Evolutionary conservation across 2,888 invertebrate genomes (phyloP).

Genomic region (Tachina grossa): DNA sequence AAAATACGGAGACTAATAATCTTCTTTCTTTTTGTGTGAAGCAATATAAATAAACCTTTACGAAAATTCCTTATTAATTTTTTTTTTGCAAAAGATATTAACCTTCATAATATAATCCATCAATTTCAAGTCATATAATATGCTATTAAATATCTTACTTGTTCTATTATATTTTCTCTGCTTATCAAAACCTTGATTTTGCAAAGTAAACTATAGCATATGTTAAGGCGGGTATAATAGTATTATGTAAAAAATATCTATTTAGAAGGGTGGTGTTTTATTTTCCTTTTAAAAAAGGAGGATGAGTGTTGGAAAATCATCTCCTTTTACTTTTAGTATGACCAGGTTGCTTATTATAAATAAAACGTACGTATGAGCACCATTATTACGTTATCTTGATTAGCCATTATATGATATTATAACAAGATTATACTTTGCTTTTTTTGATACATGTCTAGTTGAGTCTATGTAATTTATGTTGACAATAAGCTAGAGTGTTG

Average conservation of each 20-base stretch:
- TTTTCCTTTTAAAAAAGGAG: background rate
- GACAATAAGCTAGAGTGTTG: too few species aligned
- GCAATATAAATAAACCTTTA: background rate
- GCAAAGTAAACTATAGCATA: slow-evolving; percentile 10
- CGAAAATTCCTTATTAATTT: slow-evolving; percentile 17
- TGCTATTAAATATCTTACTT: slow-evolving; percentile 13
- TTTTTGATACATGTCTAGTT: background rate
- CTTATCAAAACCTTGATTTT: background rate
- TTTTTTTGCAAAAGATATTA: slow-evolving; percentile 17
- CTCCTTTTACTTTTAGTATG: slow-evolving; percentile 28
- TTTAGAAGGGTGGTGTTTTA: slow-evolving; percentile 26
- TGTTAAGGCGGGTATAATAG: background rate
- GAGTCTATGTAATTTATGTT: background rate
- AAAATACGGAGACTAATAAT: background rate
- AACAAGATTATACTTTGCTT: slow-evolving; percentile 1
- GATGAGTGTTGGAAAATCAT: background rate
- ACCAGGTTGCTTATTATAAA: background rate
- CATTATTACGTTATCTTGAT: slow-evolving; percentile 34
- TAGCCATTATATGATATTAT: slow-evolving; percentile 10
- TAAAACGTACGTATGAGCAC: background rate
- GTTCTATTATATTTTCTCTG: background rate
- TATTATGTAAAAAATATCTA: background rate
- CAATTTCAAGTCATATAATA: slow-evolving; percentile 32
- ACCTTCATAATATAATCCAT: slow-evolving; percentile 35
- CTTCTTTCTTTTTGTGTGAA: background rate